Conservation (phyloP, 2,888 invertebrate species). For the Lasioglossum oenotherae region DNA sequence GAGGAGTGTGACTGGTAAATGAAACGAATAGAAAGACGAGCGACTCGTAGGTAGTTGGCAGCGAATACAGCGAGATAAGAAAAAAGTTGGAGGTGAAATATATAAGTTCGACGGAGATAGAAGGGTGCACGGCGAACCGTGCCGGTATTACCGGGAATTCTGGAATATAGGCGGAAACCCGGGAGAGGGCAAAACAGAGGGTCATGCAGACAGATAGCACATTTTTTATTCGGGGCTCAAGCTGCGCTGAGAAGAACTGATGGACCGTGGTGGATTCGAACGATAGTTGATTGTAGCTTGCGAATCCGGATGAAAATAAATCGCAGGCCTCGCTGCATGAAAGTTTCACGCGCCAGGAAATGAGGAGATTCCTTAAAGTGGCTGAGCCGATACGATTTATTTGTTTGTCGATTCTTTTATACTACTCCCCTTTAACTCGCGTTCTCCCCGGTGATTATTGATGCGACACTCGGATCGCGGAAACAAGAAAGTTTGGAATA, state of each 20-base stretch:
- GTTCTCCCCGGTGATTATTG: not conserved
- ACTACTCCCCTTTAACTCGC: not conserved
- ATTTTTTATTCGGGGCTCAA: conserved; percentile 58
- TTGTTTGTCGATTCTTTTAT: conserved; percentile 4
- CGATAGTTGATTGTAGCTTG: conserved; percentile 57
- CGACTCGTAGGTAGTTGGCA: conserved; percentile 48
- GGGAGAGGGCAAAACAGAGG: conserved; percentile 29
- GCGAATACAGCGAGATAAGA: conserved; percentile 60
- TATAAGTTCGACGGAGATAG: conserved; percentile 55
- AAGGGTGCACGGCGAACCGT: conserved; percentile 19
- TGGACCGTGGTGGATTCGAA: conserved; percentile 59
- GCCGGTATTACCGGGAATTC: conserved; percentile 50
- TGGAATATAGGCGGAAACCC: conserved; percentile 42
- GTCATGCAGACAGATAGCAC: conserved; percentile 50
- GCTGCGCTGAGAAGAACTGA: conserved; percentile 54
- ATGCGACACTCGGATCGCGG: too few species aligned
- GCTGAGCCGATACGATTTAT: not conserved
- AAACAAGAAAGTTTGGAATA: not conserved
- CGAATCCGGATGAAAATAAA: conserved; percentile 57
- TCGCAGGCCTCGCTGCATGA: conserved; percentile 32
- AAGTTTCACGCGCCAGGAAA: conserved; percentile 31
- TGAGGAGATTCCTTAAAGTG: conserved; percentile 14
- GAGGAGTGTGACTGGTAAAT: conserved; percentile 61
- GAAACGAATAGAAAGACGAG: conserved; percentile 60
- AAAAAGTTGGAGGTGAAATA: conserved; percentile 63